These are phyloP conservation scores for Calidris pugnax DNA, from an alignment of 2,113 vertebrate species.

Conservation along the genomic window DNA sequence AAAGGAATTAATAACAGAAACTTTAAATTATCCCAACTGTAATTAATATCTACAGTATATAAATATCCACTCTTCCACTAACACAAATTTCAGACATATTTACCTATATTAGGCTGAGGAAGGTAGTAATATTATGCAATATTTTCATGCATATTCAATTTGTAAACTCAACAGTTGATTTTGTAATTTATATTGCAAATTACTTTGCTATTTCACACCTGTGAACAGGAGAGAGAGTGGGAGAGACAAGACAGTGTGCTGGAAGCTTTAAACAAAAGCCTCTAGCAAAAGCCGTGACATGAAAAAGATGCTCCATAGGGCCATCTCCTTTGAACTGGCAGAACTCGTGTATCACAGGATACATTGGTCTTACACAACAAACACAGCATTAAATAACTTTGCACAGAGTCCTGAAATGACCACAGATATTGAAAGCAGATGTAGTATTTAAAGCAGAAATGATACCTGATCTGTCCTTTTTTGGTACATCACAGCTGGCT, in stretches of 20 bases:
- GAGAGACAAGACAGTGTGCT: not conserved
- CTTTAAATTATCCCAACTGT: conserved; percentile 61
- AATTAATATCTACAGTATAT: conserved; percentile 67
- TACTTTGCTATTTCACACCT: conserved; percentile 30
- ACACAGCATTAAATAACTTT: conserved; percentile 15
- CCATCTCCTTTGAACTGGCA: conserved; percentile 67
- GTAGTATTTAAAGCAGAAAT: not conserved
- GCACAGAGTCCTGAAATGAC: conserved; percentile 47
- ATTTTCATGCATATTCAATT: conserved; percentile 60
- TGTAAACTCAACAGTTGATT: conserved; percentile 49
- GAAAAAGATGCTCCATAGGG: conserved; percentile 49
- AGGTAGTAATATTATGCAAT: not conserved
- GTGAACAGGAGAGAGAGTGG: conserved; percentile 8
- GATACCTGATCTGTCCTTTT: conserved; percentile 2
- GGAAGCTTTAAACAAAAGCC: conserved; percentile 60
- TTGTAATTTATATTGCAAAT: conserved; percentile 60
- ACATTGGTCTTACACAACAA: conserved; percentile 47
- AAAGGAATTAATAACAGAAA: conserved; percentile 68
- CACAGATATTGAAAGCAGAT: conserved; percentile 62
- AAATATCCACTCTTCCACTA: conserved; percentile 54
- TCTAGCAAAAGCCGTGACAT: conserved; percentile 45
- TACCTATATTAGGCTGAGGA: conserved; percentile 43
- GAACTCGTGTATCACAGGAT: conserved; percentile 47
- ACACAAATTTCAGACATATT: conserved; percentile 51
- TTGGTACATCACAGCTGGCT: not conserved